These are phyloP conservation scores for Neomorphus geoffroyi DNA, from an alignment of 2,797 vertebrate genomes.

Conservation along the genomic window DNA sequence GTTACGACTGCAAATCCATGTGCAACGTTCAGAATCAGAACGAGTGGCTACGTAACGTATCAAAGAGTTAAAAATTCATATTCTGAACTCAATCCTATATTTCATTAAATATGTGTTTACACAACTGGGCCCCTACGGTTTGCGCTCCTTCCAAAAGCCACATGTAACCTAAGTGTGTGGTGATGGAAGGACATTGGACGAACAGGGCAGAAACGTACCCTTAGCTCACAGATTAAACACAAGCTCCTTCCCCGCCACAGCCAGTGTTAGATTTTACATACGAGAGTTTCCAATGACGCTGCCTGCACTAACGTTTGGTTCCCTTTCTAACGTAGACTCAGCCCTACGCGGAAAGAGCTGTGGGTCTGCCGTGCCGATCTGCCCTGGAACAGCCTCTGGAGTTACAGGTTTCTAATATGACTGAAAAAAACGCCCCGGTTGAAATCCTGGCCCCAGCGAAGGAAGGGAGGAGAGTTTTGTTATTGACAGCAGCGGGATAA, in stretches of 20 bases:
- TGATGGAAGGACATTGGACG: not conserved
- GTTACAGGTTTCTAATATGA: not conserved
- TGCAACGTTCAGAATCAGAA: not conserved
- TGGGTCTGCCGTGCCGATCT: not conserved
- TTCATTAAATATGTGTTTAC: not conserved
- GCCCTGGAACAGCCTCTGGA: not conserved
- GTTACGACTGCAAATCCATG: not conserved
- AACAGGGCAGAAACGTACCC: not conserved
- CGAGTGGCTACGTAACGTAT: not conserved
- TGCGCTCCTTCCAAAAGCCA: constrained; percentile 34
- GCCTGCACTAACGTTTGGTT: not conserved
- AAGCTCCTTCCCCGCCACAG: constrained; percentile 1
- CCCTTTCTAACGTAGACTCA: not conserved
- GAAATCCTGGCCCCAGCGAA: not conserved
- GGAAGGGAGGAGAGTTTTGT: constrained; percentile 7
- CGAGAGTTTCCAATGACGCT: not conserved
- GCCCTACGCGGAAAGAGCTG: not conserved
- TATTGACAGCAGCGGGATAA: not conserved
- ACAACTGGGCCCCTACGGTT: not conserved
- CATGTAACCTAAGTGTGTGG: not conserved
- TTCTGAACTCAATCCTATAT: not conserved
- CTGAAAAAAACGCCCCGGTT: not conserved
- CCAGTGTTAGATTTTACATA: not conserved
- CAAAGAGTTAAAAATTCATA: not conserved
- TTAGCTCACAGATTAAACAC: not conserved